Conservation (phyloP, 2,888 invertebrate species). For the Chymomyza procnemis region DNA sequence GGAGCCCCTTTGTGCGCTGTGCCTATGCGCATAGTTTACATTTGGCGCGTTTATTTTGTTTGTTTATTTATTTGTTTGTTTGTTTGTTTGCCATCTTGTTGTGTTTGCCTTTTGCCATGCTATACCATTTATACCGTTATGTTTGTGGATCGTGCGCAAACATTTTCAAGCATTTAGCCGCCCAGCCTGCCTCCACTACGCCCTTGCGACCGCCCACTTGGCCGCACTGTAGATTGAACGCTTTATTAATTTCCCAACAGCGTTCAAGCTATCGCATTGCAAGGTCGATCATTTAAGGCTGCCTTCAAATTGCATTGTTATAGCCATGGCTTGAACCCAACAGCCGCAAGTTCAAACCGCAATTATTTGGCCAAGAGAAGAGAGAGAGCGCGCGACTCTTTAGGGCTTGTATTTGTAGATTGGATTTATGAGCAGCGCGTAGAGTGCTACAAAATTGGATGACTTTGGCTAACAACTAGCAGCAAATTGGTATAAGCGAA, state of each 20-base stretch:
- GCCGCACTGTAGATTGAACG: slow-evolving; percentile 8
- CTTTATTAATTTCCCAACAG: slow-evolving; percentile 57
- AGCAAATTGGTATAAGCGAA: slow-evolving; percentile 30
- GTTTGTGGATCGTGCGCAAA: slow-evolving; percentile 63
- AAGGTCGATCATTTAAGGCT: slow-evolving; percentile 54
- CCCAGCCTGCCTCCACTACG: no score
- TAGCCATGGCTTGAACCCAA: background rate
- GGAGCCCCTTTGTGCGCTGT: slow-evolving; percentile 8
- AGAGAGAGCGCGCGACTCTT: background rate
- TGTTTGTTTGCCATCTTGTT: no score
- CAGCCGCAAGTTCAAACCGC: slow-evolving; percentile 51
- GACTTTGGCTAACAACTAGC: slow-evolving; percentile 33
- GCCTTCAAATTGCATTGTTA: slow-evolving; percentile 7
- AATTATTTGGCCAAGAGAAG: slow-evolving; percentile 46
- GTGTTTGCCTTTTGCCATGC: slow-evolving; percentile 39
- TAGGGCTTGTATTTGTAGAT: background rate
- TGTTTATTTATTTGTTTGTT: no score
- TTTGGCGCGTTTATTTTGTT: slow-evolving; percentile 55
- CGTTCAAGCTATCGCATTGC: slow-evolving; percentile 43
- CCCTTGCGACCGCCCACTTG: background rate
- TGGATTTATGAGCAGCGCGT: slow-evolving; percentile 58
- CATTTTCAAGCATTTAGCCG: slow-evolving; percentile 10
- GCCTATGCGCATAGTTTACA: slow-evolving; percentile 52
- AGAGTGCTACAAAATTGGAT: background rate
- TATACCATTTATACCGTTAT: slow-evolving; percentile 59